Conservation (phyloP, 2,888 invertebrate species). For the Plagiodera versicolora region DNA sequence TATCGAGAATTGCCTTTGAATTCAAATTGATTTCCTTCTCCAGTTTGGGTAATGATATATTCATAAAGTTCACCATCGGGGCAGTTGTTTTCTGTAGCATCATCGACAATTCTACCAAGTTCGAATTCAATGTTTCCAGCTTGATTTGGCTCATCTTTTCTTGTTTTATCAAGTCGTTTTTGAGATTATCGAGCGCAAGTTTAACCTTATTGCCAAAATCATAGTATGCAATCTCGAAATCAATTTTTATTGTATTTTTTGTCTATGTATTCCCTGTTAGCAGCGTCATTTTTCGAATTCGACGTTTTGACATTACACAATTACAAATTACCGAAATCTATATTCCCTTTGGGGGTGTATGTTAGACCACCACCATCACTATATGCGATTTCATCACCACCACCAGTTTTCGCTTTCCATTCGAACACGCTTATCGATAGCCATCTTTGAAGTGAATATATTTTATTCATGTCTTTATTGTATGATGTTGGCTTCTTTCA, state of each 20-base stretch:
- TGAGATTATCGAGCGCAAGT: too few species aligned
- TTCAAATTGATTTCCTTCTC: neutral
- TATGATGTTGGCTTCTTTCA: constrained; percentile 29
- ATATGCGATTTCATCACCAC: neutral
- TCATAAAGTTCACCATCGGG: neutral
- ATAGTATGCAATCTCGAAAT: neutral
- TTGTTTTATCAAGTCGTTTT: too few species aligned
- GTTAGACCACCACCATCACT: neutral
- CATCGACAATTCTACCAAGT: too few species aligned
- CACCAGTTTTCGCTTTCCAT: neutral
- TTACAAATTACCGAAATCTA: neutral
- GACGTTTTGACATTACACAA: neutral
- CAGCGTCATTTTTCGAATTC: neutral
- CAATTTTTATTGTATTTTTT: neutral
- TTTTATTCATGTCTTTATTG: constrained; percentile 13
- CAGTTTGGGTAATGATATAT: neutral
- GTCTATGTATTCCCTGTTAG: neutral
- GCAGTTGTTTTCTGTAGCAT: too few species aligned
- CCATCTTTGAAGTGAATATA: constrained; percentile 12
- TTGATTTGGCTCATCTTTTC: too few species aligned
- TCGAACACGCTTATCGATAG: constrained; percentile 21
- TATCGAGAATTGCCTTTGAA: neutral
- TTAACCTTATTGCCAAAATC: neutral
- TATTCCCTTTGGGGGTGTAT: neutral
- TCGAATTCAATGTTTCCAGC: too few species aligned